Base-by-base conservation (phyloP, 2,888 invertebrate genomes). In the Leptodirus hochenwartii region DNA sequence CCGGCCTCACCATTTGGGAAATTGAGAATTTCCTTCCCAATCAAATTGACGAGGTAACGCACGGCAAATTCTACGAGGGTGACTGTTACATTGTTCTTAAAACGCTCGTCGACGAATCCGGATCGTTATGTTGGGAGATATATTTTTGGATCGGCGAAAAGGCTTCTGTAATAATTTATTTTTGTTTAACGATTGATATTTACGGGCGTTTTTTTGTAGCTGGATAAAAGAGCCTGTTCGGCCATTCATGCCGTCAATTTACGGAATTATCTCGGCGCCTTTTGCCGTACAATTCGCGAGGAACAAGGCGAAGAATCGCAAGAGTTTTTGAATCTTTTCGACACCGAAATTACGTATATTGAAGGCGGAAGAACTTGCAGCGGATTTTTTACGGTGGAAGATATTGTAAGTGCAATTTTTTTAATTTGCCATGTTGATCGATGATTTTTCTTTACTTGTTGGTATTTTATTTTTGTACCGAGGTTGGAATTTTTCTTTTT, bases 221-320 rank as follows among this genome's bases (percentile, higher is more conserved):
- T 93, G 52, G 93, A 93, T 57, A 95, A 95, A 58, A 73, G 82
- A 43, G 91, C 91, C 1, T 91, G 91, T 56, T 79, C 93, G 2
- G 93, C 98, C 4, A 98, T 99, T 53, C 98, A 99, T 58, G 95
- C 98, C 0, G 98, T 99, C 1, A 96, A 99, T 59, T 64, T 99
- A 36, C 67, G 98, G 31, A 98, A 99, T 55, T 76, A 82, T 51
- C 64, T 99, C 30, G 95, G 95, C 3, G 96, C 96, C 1, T 76
- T 80, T 36, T 79, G 85, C 49, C 73, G 95, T 12, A 95, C 96
- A 1, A 80, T 87, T 39, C 67, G 98, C 4, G 96, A 98, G 59
- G 98, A 99, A 54, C 95, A 96, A 59, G 76, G 69, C 2, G 98
- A 99, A 48, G 98, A 99, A 56, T 78, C 85, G 1, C 87, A 93